A percentile compares a stretch with the other conserved stretches of the same genome.
Evolutionary conservation across 2,797 vertebrate genomes (phyloP).

Genomic region (Lepidocolaptes lacrymiger): DNA sequence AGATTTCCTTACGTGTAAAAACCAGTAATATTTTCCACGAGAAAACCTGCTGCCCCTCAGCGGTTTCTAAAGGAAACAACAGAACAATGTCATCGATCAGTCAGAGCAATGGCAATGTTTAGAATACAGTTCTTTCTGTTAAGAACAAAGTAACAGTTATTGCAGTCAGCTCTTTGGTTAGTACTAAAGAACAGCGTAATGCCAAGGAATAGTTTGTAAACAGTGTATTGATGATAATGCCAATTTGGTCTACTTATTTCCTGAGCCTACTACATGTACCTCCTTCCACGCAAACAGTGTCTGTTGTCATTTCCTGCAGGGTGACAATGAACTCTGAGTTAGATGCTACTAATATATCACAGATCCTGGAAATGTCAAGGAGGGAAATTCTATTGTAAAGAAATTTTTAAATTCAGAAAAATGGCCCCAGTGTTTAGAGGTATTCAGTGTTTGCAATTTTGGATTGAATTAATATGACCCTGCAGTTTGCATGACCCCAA

Average conservation of each 20-base stretch:
- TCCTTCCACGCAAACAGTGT: neutral
- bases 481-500: neutral
- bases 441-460: neutral
- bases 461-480: neutral
- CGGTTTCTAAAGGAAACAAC: neutral
- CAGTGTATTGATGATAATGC: neutral
- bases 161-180: neutral
- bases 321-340: neutral
- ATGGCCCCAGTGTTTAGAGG: neutral
- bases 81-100: neutral
- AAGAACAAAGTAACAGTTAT: neutral
- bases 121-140: neutral
- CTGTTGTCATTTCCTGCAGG: neutral
- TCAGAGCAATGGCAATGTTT: neutral
- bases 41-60: slow-evolving; percentile 14
- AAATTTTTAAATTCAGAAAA: neutral
- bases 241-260: neutral
- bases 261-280: neutral
- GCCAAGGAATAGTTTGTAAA: neutral
- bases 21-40: neutral
- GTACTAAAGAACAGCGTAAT: neutral
- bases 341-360: neutral
- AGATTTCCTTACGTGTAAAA: neutral
- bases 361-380: neutral
- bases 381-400: neutral